Conservation (phyloP, 2,888 invertebrate species). For the Laothoe populi region DNA sequence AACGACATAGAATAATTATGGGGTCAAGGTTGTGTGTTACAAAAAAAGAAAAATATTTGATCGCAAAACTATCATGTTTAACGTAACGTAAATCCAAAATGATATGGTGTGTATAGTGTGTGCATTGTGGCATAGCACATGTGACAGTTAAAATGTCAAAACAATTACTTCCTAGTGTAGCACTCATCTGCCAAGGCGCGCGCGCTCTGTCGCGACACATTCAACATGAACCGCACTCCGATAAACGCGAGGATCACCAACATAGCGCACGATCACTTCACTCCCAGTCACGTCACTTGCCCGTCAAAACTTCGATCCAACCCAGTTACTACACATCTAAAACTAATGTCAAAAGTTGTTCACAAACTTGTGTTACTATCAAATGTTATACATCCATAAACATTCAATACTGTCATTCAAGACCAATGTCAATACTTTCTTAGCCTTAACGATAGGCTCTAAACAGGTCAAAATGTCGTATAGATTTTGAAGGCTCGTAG, state of each 20-base stretch:
- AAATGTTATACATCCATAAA: background rate
- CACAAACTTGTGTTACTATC: background rate
- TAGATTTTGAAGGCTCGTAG: background rate
- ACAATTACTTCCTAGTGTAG: conserved; percentile 78
- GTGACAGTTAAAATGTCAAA: conserved; percentile 38
- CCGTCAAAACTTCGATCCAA: conserved; percentile 50
- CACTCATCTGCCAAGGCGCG: conserved; percentile 78
- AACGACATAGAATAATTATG: no score
- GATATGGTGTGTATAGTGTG: conserved; percentile 1
- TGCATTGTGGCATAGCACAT: conserved; percentile 45
- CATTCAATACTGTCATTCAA: background rate
- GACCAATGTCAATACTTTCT: background rate
- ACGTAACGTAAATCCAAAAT: conserved; percentile 5
- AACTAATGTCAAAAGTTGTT: background rate
- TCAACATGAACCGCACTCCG: conserved; percentile 75
- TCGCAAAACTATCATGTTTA: no score
- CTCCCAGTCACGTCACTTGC: conserved; percentile 35
- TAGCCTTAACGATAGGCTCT: background rate
- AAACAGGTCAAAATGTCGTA: background rate
- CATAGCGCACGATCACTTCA: conserved; percentile 63
- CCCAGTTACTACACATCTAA: no score
- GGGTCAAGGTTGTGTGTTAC: no score
- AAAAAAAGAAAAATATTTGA: no score
- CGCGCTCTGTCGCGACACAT: conserved; percentile 78
- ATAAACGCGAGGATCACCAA: conserved; percentile 79